These are phyloP conservation scores for Leucoraja erinaceus DNA, from an alignment of 2,113 vertebrate genomes.

Conservation along the genomic window DNA sequence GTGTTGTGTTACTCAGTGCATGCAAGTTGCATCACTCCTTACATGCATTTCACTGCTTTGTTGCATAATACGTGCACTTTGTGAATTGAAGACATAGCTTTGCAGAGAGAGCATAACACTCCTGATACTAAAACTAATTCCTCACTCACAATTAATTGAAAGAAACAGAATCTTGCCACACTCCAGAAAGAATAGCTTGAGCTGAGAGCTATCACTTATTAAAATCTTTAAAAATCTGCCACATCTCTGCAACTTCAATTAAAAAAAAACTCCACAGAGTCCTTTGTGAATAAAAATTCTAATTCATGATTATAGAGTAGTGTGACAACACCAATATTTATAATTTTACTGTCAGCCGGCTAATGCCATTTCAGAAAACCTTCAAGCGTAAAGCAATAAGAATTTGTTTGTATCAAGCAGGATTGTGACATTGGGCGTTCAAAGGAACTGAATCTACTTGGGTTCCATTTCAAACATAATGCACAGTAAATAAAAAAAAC, in stretches of 20 bases:
- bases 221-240: constrained; percentile 35
- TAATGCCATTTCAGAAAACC: constrained; percentile 77
- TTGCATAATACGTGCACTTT: neutral
- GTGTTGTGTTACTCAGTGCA: neutral
- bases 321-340: constrained; percentile 82
- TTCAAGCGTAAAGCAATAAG: constrained; percentile 72
- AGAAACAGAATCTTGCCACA: neutral
- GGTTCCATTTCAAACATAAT: constrained; percentile 61
- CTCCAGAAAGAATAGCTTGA: neutral
- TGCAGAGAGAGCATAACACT: neutral
- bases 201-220: neutral
- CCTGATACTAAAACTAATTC: neutral
- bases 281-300: constrained; percentile 59
- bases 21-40: neutral
- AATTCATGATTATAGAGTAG: constrained; percentile 68
- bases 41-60: neutral
- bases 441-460: constrained; percentile 59
- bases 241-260: neutral
- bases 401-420: constrained; percentile 77
- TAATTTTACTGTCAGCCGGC: constrained; percentile 81
- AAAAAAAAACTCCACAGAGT: neutral
- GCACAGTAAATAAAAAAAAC: neutral
- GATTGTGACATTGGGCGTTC: constrained; percentile 62
- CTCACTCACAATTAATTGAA: neutral
- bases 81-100: neutral